phyloP scores from a whole-genome alignment of 1,140 invertebrate species.

The Panagrolaimus sp. region DNA sequence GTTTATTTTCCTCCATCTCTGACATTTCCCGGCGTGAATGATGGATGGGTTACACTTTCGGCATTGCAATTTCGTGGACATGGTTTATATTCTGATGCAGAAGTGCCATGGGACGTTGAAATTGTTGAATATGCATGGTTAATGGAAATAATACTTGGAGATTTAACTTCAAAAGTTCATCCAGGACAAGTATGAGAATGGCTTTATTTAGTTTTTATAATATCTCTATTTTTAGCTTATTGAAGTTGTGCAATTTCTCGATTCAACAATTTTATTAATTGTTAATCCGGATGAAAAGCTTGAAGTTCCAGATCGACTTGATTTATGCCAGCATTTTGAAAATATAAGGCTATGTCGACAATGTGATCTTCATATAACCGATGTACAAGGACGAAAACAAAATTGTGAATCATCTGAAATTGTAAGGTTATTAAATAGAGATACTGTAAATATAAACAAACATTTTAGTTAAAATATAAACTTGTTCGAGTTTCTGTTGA shows the following conservation, averaged over 20 bases:
- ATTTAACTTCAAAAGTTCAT: constrained; percentile 63
- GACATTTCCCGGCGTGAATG: neutral
- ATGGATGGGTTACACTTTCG: constrained; percentile 37
- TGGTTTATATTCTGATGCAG: constrained; percentile 90
- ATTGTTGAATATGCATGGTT: constrained; percentile 93
- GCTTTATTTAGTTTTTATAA: neutral
- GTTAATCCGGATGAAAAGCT: constrained; percentile 82
- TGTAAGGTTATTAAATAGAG: neutral
- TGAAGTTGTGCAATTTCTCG: constrained; percentile 76
- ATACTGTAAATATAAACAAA: neutral
- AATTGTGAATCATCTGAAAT: constrained; percentile 65
- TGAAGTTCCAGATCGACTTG: constrained; percentile 70
- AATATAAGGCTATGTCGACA: constrained; percentile 71
- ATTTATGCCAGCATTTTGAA: constrained; percentile 77
- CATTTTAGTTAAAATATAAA: constrained; percentile 80
- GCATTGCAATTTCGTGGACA: constrained; percentile 73
- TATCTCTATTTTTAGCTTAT: constrained; percentile 65
- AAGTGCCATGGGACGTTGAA: constrained; percentile 79
- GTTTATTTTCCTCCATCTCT: constrained; percentile 17
- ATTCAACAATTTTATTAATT: constrained; percentile 78
- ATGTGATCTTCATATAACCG: constrained; percentile 68
- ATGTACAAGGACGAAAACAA: constrained; percentile 67
- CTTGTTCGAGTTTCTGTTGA: constrained; percentile 85
- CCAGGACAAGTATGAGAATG: constrained; percentile 60
- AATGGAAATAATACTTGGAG: constrained; percentile 65